phyloP scores from a whole-genome alignment of 2,113 vertebrate genomes.

The Oceanodroma tethys region DNA sequence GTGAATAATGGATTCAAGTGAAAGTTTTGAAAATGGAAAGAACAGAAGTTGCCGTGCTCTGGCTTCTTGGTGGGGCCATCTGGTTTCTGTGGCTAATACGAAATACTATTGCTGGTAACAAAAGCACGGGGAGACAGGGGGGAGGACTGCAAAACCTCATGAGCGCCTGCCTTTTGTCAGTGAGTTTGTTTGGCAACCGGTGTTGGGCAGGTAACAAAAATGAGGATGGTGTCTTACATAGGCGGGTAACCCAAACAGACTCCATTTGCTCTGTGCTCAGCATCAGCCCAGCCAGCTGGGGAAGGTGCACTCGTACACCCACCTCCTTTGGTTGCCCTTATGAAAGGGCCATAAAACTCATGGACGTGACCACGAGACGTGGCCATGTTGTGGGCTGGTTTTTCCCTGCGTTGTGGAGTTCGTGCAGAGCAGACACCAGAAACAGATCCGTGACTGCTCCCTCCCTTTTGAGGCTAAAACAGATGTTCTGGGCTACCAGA shows the following conservation, averaged over 20 bases:
- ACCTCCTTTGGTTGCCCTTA: not conserved
- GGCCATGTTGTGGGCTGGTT: fast-evolving
- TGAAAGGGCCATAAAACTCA: not conserved
- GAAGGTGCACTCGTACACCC: not conserved
- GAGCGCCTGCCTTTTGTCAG: not conserved
- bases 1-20: slow-evolving; percentile 4
- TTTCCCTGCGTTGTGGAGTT: not conserved
- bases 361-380: fast-evolving
- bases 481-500: not conserved
- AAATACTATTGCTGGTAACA: not conserved
- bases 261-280: not conserved
- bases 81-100: not conserved
- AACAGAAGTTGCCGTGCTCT: not conserved
- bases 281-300: not conserved
- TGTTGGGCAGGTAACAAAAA: not conserved
- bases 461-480: not conserved
- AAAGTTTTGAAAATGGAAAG: slow-evolving; percentile 8
- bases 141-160: not conserved
- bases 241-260: not conserved
- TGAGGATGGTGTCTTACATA: fast-evolving
- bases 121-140: not conserved
- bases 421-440: not conserved
- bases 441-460: not conserved
- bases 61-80: slow-evolving; percentile 29
- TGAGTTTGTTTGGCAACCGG: not conserved